Percentiles rank a stretch among this genome's conserved stretches.
Evolutionary conservation across 2,888 invertebrate genomes (phyloP).

Genomic region (Eurytoma californica): DNA sequence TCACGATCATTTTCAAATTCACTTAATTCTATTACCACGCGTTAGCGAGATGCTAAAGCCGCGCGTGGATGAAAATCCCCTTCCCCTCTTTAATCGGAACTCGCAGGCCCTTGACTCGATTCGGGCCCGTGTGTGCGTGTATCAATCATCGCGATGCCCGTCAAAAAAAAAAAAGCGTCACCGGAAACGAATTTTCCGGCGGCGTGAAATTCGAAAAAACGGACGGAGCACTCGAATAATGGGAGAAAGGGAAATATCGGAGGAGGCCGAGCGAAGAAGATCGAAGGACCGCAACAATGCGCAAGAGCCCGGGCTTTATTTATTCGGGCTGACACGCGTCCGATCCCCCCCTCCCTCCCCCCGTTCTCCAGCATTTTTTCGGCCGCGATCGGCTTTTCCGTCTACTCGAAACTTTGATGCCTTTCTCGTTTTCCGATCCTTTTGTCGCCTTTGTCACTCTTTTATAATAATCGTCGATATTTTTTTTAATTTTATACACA

Average conservation of each 20-base stretch:
- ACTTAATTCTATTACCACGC: too few species aligned
- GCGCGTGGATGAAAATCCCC: too few species aligned
- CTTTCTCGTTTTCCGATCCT: neutral
- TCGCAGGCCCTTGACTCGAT: too few species aligned
- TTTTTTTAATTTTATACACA: too few species aligned
- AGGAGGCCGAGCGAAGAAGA: slow-evolving; percentile 25
- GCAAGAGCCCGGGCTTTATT: slow-evolving; percentile 25
- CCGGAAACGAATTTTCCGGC: slow-evolving; percentile 48
- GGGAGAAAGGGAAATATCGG: slow-evolving; percentile 8
- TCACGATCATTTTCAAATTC: too few species aligned
- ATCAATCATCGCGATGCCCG: slow-evolving; percentile 16
- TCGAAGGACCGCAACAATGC: slow-evolving; percentile 40
- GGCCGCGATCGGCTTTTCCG: neutral
- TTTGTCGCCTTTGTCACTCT: too few species aligned
- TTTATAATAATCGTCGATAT: neutral
- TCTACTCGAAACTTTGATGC: neutral
- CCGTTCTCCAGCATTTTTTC: neutral
- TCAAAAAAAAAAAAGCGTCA: neutral
- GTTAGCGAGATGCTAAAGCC: too few species aligned
- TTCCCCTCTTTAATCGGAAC: too few species aligned
- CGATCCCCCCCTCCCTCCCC: neutral
- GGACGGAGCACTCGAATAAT: neutral
- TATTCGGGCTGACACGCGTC: slow-evolving; percentile 42
- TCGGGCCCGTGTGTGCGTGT: neutral
- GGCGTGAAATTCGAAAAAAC: slow-evolving; percentile 21